Percentiles rank a stretch among this genome's conserved stretches.
These are phyloP conservation scores for Drosophila lacteicornis DNA, from an alignment of 1,140 invertebrate species.

Conservation along the genomic window DNA sequence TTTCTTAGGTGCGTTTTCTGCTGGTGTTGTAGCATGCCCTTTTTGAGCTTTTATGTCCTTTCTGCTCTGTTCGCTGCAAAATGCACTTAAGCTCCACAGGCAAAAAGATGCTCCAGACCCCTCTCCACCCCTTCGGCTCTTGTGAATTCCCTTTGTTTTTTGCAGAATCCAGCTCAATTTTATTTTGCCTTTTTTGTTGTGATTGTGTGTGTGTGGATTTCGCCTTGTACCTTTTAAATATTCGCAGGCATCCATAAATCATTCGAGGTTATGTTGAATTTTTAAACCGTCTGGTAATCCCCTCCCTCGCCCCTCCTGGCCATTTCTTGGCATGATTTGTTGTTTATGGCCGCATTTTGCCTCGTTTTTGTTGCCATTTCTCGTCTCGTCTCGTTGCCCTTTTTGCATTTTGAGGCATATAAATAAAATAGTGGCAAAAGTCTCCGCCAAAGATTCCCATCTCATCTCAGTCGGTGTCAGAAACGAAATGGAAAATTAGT, in stretches of 20 bases:
- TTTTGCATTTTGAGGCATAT: slow-evolving; percentile 66
- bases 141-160: slow-evolving; percentile 53
- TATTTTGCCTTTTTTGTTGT: slow-evolving; percentile 38
- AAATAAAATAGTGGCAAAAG: slow-evolving; percentile 77
- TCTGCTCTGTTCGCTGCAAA: slow-evolving; percentile 70
- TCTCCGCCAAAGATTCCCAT: slow-evolving; percentile 36
- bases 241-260: slow-evolving; percentile 81
- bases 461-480: slow-evolving; percentile 45
- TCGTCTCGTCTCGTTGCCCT: slow-evolving; percentile 40
- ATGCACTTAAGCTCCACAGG: slow-evolving; percentile 72
- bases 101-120: slow-evolving; percentile 57
- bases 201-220: slow-evolving; percentile 31
- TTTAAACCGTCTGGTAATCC: slow-evolving; percentile 66
- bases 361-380: slow-evolving; percentile 38
- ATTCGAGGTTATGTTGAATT: slow-evolving; percentile 83
- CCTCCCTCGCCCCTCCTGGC: slow-evolving; percentile 4
- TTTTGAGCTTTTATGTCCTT: slow-evolving; percentile 81
- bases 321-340: slow-evolving; percentile 78
- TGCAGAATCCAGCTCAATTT: slow-evolving; percentile 43
- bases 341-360: slow-evolving; percentile 77
- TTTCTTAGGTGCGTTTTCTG: slow-evolving; percentile 55
- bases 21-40: slow-evolving; percentile 67
- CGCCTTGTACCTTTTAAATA: slow-evolving; percentile 78
- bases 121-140: slow-evolving; percentile 1
- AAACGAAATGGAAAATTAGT: slow-evolving; percentile 66